Base-by-base conservation (phyloP, 2,113 vertebrate genomes). In the Centropus unirufus region DNA sequence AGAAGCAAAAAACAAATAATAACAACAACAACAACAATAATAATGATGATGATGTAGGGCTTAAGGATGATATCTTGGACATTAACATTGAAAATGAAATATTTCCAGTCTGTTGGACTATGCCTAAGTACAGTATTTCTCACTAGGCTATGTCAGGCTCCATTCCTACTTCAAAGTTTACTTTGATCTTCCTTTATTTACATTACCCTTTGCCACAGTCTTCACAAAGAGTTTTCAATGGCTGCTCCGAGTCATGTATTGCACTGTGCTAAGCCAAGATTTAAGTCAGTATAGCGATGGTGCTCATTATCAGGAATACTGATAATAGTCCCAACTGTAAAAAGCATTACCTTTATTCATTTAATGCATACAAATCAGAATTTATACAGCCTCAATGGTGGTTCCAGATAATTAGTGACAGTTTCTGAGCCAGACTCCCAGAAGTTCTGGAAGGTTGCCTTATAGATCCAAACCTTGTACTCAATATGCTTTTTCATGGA, bases 161-260 rank as follows among this genome's bases (percentile, higher is more conserved):
- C 70, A 87, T 92, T 94, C 73, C 86, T 93, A 79, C 95, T 95
- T 93, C 93, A 92, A 96, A 95, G 88, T 94, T 96, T 92, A 79
- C 93, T 96, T 97, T 96, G 95, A 96, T 96, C 95, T 96, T 94
- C 63, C 62, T 94, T 89, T 93, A 94, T 95, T 96, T 97, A 94
- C 80, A 95, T 94, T 93, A 94, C 40, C 70, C 79, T 96, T 95
- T 94, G 92, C 88, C 88, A 90, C 76, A 81, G 76, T 75, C 83
- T 86, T 95, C 85, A 63, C 77, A 89, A 80, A 77, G 90, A 73
- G 49, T 90, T 94, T 93, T 89, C 96, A 82, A 20, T 91, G 83
- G 82, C 88, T 95, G 83, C 75, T 95, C 76, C 73, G 75, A 96
- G 36, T 87, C 40, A 73, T 84, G 54, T 58, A 89, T 83, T 86